phyloP scores from a whole-genome alignment of 2,888 invertebrate genomes.

The Listrodromus nycthemerus region DNA sequence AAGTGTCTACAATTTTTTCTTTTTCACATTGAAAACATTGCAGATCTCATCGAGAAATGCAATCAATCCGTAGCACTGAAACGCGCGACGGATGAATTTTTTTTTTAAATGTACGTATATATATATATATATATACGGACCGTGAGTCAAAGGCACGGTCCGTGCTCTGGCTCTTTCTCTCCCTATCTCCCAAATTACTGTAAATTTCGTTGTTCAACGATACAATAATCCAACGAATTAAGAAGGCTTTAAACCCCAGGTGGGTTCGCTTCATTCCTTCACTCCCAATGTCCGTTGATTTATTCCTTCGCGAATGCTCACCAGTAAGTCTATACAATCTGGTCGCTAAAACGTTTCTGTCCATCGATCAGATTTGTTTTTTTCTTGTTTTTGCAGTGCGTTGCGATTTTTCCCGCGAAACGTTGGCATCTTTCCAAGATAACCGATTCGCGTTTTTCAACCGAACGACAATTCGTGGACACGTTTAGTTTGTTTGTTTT shows the following conservation, averaged over 20 bases:
- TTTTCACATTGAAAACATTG: constrained; percentile 27
- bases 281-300: constrained; percentile 1
- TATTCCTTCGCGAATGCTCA: not conserved
- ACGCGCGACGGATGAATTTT: constrained; percentile 18
- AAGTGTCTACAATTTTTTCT: constrained; percentile 22
- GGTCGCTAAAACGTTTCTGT: constrained; percentile 2
- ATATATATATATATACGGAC: constrained; percentile 5
- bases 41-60: constrained; percentile 39
- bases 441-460: constrained; percentile 67
- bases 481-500: constrained; percentile 47
- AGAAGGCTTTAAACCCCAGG: constrained; percentile 1
- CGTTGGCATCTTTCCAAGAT: constrained; percentile 80
- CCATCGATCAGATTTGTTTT: not conserved
- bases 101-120: not conserved
- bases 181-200: not conserved
- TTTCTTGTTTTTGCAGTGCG: constrained; percentile 6
- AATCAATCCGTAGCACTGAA: constrained; percentile 14
- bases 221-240: constrained; percentile 16
- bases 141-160: not conserved
- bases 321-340: constrained; percentile 2
- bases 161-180: not conserved
- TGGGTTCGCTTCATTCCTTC: not conserved
- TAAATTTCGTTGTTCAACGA: constrained; percentile 19
- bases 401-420: constrained; percentile 30
- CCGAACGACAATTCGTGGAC: constrained; percentile 59